These are phyloP conservation scores for Boleophthalmus pectinirostris DNA, from an alignment of 2,113 vertebrate genomes.

Conservation along the genomic window DNA sequence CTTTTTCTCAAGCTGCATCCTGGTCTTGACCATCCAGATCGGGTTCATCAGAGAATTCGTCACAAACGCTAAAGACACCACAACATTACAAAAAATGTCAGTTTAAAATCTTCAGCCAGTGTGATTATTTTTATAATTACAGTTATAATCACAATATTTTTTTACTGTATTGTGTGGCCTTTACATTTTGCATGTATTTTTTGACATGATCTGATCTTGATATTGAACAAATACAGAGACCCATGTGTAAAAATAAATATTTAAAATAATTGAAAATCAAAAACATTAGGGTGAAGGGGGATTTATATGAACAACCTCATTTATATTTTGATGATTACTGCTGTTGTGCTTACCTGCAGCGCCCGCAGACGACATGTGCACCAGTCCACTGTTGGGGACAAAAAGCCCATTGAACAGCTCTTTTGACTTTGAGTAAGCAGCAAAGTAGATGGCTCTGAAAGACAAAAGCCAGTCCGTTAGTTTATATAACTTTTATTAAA, in stretches of 20 bases:
- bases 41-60: conserved; percentile 98
- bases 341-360: conserved; percentile 82
- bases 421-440: conserved; percentile 94
- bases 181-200: too few relatives aligned
- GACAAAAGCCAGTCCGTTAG: conserved; percentile 42
- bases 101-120: background rate
- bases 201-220: too few relatives aligned
- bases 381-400: conserved; percentile 89
- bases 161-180: too few relatives aligned
- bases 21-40: conserved; percentile 97
- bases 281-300: background rate
- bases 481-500: background rate
- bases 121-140: too few relatives aligned
- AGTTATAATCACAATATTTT: too few relatives aligned
- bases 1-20: conserved; percentile 96
- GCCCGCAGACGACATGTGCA: conserved; percentile 93
- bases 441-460: conserved; percentile 95
- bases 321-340: background rate
- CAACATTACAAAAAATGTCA: conserved; percentile 1
- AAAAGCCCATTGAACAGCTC: conserved; percentile 89
- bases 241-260: background rate
- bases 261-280: background rate
- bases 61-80: conserved; percentile 83
- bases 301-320: background rate
- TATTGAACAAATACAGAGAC: background rate